Evolutionary conservation across 2,797 vertebrate species (phyloP).

Genomic region (Rhinoraja longicauda): DNA sequence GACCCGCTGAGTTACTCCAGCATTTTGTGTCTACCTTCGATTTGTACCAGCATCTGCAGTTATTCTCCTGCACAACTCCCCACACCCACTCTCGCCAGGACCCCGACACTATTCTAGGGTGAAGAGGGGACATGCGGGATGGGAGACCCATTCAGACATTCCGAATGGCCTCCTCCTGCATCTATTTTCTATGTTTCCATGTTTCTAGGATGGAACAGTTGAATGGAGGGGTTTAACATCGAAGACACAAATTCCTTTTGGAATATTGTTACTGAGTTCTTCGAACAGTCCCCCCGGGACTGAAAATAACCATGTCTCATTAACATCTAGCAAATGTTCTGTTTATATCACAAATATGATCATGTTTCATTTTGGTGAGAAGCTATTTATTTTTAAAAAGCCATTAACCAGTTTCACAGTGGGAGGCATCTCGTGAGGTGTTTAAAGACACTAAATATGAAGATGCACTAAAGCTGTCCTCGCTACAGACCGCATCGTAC

Average conservation of each 20-base stretch:
- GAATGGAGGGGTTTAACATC: neutral
- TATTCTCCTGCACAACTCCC: too few relatives aligned
- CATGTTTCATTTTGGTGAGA: slow-evolving; percentile 30
- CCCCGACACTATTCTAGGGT: too few relatives aligned
- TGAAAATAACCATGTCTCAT: slow-evolving; percentile 19
- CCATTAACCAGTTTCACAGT: slow-evolving; percentile 30
- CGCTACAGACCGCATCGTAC: neutral
- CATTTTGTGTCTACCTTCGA: too few relatives aligned
- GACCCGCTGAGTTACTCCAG: too few relatives aligned
- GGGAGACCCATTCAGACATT: too few relatives aligned
- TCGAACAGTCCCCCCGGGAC: slow-evolving; percentile 10
- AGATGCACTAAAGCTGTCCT: slow-evolving; percentile 33
- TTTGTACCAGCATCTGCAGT: too few relatives aligned
- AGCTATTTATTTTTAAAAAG: slow-evolving; percentile 34
- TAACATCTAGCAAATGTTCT: slow-evolving; percentile 31
- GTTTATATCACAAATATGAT: slow-evolving; percentile 22
- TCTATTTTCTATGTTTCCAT: too few relatives aligned
- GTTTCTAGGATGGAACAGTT: too few relatives aligned
- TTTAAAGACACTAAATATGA: slow-evolving; percentile 29
- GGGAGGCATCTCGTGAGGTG: neutral
- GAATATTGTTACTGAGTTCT: neutral
- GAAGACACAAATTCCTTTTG: neutral
- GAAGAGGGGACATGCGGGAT: too few relatives aligned
- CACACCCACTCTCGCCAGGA: too few relatives aligned
- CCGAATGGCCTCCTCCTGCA: too few relatives aligned